Conservation (phyloP, 2,888 invertebrate species). For the Sycophila texana region DNA sequence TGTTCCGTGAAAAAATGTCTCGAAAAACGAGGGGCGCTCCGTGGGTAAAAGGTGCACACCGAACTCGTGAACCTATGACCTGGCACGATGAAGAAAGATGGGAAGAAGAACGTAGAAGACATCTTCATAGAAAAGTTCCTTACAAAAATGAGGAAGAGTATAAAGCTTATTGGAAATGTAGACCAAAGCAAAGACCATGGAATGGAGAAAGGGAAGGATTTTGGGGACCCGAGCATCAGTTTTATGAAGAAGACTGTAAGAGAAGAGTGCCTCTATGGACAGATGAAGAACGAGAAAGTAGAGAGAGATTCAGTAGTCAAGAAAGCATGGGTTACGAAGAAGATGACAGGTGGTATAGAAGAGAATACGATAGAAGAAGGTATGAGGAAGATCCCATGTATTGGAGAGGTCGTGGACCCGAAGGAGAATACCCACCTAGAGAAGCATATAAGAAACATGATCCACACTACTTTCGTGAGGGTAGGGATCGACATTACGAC, state of each 20-base stretch:
- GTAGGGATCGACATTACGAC: constrained; percentile 66
- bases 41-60: constrained; percentile 76
- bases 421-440: constrained; percentile 76
- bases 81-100: constrained; percentile 86
- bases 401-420: constrained; percentile 73
- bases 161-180: constrained; percentile 70
- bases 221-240: constrained; percentile 62
- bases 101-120: constrained; percentile 70
- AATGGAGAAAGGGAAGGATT: constrained; percentile 63
- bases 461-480: constrained; percentile 68
- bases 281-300: constrained; percentile 75
- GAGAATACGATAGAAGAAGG: constrained; percentile 70
- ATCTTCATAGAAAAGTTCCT: constrained; percentile 65
- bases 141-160: constrained; percentile 72
- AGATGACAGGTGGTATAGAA: constrained; percentile 68
- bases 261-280: constrained; percentile 71
- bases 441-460: constrained; percentile 66
- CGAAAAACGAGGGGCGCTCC: constrained; percentile 68
- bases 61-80: constrained; percentile 86
- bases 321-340: constrained; percentile 76
- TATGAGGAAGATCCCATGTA: constrained; percentile 76
- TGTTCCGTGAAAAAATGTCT: constrained; percentile 67
- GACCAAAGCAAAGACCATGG: constrained; percentile 64
- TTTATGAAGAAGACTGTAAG: constrained; percentile 73
- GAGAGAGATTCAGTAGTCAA: constrained; percentile 73